These are phyloP conservation scores for Melanaphis sacchari DNA, from an alignment of 1,140 invertebrate species.

Conservation along the genomic window DNA sequence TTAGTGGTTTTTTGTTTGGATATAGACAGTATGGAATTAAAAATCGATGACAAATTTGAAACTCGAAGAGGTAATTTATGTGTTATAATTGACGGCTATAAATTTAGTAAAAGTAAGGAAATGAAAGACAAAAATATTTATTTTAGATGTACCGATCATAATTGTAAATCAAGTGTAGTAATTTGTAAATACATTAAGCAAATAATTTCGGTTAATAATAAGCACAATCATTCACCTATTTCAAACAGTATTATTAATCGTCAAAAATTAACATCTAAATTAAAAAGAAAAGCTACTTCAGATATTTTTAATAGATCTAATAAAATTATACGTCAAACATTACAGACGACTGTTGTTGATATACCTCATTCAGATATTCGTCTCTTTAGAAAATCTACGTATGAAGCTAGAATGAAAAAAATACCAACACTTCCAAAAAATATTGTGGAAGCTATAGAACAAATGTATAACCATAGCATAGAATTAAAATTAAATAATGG, in stretches of 20 bases:
- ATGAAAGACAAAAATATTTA: background rate
- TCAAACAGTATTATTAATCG: background rate
- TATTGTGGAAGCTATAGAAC: background rate
- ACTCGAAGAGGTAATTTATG: slow-evolving; percentile 1
- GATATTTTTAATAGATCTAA: background rate
- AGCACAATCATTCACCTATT: background rate
- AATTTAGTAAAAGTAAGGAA: background rate
- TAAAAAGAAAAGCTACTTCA: background rate
- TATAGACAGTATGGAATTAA: background rate
- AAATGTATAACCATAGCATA: no score
- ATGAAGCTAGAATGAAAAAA: slow-evolving; percentile 3
- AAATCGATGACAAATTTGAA: slow-evolving; percentile 20
- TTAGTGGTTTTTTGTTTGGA: background rate
- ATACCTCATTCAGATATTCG: background rate
- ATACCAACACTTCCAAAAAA: slow-evolving; percentile 1
- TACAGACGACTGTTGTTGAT: background rate
- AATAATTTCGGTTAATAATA: background rate
- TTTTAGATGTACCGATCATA: background rate
- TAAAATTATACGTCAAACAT: slow-evolving; percentile 17
- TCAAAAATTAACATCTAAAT: background rate
- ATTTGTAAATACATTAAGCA: background rate
- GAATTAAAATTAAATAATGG: no score
- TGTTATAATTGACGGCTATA: background rate
- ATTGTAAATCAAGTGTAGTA: background rate
- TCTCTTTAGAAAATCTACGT: background rate